Evolutionary conservation across 2,113 vertebrate species (phyloP), one percentile per base, ranked within the genome.

Genomic region (Paratilapia polleni): DNA sequence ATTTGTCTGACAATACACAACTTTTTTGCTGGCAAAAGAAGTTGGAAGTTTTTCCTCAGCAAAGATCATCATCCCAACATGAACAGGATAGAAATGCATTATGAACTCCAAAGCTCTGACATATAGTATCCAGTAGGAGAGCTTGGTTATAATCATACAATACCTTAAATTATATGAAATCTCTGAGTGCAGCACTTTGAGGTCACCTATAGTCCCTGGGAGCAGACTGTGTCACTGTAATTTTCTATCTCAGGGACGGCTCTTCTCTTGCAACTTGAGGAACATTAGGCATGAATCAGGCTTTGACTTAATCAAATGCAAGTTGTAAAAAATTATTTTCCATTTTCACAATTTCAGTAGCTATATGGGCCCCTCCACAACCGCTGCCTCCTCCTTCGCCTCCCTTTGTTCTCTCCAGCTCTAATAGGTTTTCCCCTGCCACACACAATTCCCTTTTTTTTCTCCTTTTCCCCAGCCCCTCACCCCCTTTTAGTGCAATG

Each of bases 381-480:
- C 86, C 57, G 36, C 87, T 88, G 91, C 92, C 87, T 91, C 90
- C 83, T 93, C 91, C 87, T 89, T 89, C 11, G 88, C 89, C 91
- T 94, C 89, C 88, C 94, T 95, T 95, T 95, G 95, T 95, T 94
- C 94, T 93, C 92, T 82, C 60, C 58, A 88, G 86, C 92, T 94
- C 93, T 94, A 95, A 94, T 95, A 95, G 94, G 94, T 94, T 94
- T 94, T 93, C 92, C 94, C 91, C 91, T 94, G 94, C 95, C 91
- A 92, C 92, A 94, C 93, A 94, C 93, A 93, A 94, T 94, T 94
- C 94, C 94, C 93, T 94, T 94, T 94, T 94, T 93, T 92, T 86
- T 62, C 75, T 34, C 62, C 59, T 54, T 89, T 91, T 83, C 87
- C 89, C 80, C 73, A 77, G 80, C 83, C 91, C 91, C 74, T 22